Evolutionary conservation across 2,888 invertebrate genomes (phyloP), one percentile per base, ranked within the genome.

Genomic region (Leucophenga montana): DNA sequence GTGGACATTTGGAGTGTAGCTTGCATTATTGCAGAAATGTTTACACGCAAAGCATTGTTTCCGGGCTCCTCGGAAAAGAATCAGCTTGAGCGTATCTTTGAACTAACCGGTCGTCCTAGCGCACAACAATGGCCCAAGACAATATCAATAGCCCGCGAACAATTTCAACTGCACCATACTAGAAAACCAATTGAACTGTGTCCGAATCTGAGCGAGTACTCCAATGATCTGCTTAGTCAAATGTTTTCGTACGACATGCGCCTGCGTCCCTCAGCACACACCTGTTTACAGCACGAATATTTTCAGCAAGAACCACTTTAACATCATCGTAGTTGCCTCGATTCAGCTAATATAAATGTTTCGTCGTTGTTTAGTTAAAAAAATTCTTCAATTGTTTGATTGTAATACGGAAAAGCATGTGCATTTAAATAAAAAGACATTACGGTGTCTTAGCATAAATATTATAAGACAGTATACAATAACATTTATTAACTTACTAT

Each of bases 1-100:
- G 96, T 99, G 14, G 99, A 99, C 88, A 92, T 99, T 76, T 99
- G 99, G 99, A 97, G 98, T 11, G 92, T 95, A 53, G 99, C 96
- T 1, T 99, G 98, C 86, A 98, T 99, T 73, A 92, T 99, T 78
- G 97, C 96, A 0, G 99, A 99, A 90, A 90, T 99, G 77, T 93
- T 91, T 85, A 92, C 93, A 50, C 89, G 95, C 27, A 90, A 91
- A 73, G 95, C 98, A 0, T 87, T 99, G 53, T 96, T 99, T 88
- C 93, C 94, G 31, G 99, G 98, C 0, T 92, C 93, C 18, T 95
- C 96, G 0, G 99, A 99, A 86, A 94, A 94, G 0, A 95, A 97
- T 86, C 98, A 98, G 88, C 90, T 99, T 62, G 93, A 94, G 79
- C 93, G 94, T 87, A 98, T 99, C 86, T 97, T 92, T 91, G 93